phyloP scores from a whole-genome alignment of 1,140 invertebrate genomes.

The Drosophila bipectinata region DNA sequence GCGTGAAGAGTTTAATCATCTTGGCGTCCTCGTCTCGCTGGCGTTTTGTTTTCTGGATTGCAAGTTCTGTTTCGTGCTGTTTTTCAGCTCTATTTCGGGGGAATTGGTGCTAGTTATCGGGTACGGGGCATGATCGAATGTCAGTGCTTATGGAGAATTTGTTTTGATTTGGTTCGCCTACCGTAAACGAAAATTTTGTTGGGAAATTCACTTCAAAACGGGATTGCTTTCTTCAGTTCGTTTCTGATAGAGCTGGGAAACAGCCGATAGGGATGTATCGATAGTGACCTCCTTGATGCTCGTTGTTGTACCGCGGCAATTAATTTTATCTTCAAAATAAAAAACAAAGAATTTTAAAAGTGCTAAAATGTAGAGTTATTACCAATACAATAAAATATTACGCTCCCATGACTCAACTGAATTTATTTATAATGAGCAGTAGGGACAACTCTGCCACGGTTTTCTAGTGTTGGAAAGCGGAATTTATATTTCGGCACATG shows the following conservation, averaged over 20 bases:
- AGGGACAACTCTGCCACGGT: neutral
- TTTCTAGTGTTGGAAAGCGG: conserved; percentile 11
- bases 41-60: conserved; percentile 31
- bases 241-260: conserved; percentile 21
- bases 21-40: conserved; percentile 52
- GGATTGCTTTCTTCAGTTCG: conserved; percentile 38
- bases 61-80: conserved; percentile 2
- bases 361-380: too few relatives aligned
- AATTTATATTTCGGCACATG: conserved; percentile 35
- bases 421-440: neutral
- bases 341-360: neutral
- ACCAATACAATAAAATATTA: neutral
- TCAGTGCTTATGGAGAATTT: conserved; percentile 14
- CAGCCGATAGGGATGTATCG: conserved; percentile 24
- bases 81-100: conserved; percentile 5
- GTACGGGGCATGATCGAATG: conserved; percentile 10
- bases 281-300: neutral
- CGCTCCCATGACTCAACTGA: neutral
- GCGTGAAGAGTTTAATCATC: conserved; percentile 99
- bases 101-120: conserved; percentile 1
- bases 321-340: neutral
- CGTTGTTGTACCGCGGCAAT: neutral
- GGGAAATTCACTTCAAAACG: conserved; percentile 27
- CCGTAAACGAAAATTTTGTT: conserved; percentile 35
- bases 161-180: conserved; percentile 29